These are phyloP conservation scores for Anarhynchus alexandrinus DNA, from an alignment of 2,113 vertebrate species.

Conservation along the genomic window DNA sequence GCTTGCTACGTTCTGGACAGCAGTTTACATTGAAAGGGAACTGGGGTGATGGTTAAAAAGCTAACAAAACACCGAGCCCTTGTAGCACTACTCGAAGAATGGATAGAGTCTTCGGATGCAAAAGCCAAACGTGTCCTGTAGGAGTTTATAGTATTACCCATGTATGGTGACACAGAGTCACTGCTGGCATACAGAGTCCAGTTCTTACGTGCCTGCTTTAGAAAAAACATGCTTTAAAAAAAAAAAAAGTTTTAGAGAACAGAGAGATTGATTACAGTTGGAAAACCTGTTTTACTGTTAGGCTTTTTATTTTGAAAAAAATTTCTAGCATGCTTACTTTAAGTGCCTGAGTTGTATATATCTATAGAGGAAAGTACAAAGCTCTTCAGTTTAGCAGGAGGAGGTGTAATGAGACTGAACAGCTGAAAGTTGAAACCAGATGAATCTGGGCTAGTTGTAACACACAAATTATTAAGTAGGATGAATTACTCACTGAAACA, in stretches of 20 bases:
- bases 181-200: neutral
- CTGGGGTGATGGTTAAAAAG: neutral
- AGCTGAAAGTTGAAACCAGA: slow-evolving; percentile 1
- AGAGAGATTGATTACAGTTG: neutral
- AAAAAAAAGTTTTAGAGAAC: neutral
- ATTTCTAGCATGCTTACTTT: neutral
- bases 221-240: neutral
- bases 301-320: neutral
- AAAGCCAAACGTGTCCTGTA: neutral
- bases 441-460: slow-evolving; percentile 20
- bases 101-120: neutral
- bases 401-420: neutral
- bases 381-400: neutral
- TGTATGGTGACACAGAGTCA: neutral
- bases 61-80: neutral
- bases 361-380: neutral
- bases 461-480: neutral
- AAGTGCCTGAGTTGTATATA: neutral
- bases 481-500: neutral
- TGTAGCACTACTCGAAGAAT: neutral
- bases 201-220: neutral
- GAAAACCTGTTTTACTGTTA: neutral
- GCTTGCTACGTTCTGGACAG: neutral
- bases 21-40: neutral
- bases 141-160: neutral